These are phyloP conservation scores for Alethe diademata DNA, from an alignment of 2,113 vertebrate genomes.

Conservation along the genomic window DNA sequence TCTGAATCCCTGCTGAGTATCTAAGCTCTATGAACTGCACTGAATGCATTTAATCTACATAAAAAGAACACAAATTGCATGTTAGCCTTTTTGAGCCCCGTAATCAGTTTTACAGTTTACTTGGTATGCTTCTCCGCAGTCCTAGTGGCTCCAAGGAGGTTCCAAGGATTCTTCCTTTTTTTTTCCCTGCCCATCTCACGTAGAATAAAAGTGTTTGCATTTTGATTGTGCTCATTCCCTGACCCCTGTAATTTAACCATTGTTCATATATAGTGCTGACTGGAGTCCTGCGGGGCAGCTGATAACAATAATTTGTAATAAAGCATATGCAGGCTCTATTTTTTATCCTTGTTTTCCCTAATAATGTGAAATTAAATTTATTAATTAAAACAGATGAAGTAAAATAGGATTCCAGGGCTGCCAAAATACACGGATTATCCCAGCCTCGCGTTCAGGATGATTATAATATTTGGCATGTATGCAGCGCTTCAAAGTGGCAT, in stretches of 20 bases:
- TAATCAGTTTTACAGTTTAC: constrained; percentile 69
- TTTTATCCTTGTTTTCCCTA: constrained; percentile 44
- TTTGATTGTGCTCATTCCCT: constrained; percentile 73
- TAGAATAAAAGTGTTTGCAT: constrained; percentile 73
- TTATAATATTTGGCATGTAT: constrained; percentile 25
- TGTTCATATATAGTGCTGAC: constrained; percentile 73
- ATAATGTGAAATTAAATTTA: constrained; percentile 58
- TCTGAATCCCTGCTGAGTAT: constrained; percentile 80
- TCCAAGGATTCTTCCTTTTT: constrained; percentile 41
- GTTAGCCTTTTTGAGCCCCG: constrained; percentile 75
- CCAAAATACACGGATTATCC: constrained; percentile 36
- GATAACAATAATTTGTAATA: constrained; percentile 78
- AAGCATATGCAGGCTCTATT: constrained; percentile 13
- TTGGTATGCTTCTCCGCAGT: constrained; percentile 54
- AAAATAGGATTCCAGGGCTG: constrained; percentile 38
- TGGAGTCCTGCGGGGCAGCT: constrained; percentile 73
- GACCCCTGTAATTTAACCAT: constrained; percentile 75
- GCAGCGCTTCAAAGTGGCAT: background rate
- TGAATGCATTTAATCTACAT: constrained; percentile 84
- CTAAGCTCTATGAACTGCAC: constrained; percentile 77
- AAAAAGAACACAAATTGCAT: constrained; percentile 81
- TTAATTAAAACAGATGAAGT: constrained; percentile 66
- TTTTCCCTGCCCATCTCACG: background rate
- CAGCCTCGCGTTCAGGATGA: background rate
- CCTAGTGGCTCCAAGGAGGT: constrained; percentile 59